phyloP scores from a whole-genome alignment of 2,113 vertebrate species.

The Strix aluco region DNA sequence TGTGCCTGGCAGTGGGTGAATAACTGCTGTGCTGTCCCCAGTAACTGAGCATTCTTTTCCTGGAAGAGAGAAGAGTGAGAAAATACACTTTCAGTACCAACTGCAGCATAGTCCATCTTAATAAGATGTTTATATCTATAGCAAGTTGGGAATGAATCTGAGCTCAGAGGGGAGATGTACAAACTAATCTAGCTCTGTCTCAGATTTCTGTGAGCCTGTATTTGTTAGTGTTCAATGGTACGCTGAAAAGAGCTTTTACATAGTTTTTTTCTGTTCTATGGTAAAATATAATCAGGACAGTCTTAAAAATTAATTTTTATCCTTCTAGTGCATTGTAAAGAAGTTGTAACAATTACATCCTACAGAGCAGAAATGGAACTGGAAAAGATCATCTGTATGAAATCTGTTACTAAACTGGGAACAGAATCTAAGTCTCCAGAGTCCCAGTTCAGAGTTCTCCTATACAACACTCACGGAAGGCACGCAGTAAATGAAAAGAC shows the following conservation, averaged over 20 bases:
- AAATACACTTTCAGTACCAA: neutral
- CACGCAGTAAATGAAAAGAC: neutral
- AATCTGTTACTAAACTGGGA: conserved; percentile 32
- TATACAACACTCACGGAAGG: neutral
- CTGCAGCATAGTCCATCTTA: neutral
- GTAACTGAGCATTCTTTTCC: conserved; percentile 90
- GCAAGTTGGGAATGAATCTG: neutral
- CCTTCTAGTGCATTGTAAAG: neutral
- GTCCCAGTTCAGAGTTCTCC: neutral
- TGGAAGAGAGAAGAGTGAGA: conserved; percentile 16
- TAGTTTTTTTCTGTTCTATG: neutral
- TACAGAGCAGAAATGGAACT: neutral
- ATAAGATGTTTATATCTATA: neutral
- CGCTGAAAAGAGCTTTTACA: neutral
- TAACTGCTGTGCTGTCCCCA: conserved; percentile 90
- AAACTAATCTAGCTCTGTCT: neutral
- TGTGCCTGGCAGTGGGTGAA: conserved; percentile 90
- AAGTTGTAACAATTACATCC: neutral
- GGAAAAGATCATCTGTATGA: conserved; percentile 20
- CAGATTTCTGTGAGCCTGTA: neutral
- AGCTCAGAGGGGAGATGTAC: neutral
- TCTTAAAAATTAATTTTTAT: neutral
- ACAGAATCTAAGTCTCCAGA: neutral
- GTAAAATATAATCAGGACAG: neutral
- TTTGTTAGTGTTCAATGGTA: neutral